These are phyloP conservation scores for Rhynchonycteris naso DNA, from an alignment of 2,797 vertebrate species.

Conservation along the genomic window DNA sequence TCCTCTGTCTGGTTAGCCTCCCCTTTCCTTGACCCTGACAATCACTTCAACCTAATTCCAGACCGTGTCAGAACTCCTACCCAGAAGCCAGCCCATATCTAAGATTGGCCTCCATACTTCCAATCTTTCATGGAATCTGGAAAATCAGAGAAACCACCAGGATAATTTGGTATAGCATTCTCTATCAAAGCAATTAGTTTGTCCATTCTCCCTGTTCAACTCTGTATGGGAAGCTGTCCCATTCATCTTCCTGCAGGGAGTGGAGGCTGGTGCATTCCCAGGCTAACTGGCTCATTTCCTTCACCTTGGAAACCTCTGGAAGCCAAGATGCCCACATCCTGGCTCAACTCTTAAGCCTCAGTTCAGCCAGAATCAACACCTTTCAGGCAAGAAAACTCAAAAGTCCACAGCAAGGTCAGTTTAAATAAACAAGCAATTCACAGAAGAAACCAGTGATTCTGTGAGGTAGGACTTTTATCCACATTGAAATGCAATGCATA, in stretches of 20 bases:
- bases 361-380: not conserved
- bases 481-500: not conserved
- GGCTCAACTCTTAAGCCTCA: not conserved
- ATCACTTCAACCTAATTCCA: not conserved
- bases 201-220: not conserved
- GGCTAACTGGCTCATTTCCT: not conserved
- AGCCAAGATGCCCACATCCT: not conserved
- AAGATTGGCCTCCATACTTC: not conserved
- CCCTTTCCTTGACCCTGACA: not conserved
- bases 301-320: not conserved
- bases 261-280: not conserved
- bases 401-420: not conserved
- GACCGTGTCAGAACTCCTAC: not conserved
- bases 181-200: not conserved
- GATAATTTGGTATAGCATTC: not conserved
- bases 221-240: not conserved
- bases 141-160: not conserved
- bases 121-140: not conserved
- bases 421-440: not conserved
- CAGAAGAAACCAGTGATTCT: not conserved
- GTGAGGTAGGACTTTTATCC: not conserved
- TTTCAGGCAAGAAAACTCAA: not conserved
- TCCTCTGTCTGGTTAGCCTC: not conserved
- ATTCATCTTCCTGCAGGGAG: not conserved
- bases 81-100: not conserved